Conservation (phyloP, 1,140 invertebrate species). For the Nylanderia fulva region DNA sequence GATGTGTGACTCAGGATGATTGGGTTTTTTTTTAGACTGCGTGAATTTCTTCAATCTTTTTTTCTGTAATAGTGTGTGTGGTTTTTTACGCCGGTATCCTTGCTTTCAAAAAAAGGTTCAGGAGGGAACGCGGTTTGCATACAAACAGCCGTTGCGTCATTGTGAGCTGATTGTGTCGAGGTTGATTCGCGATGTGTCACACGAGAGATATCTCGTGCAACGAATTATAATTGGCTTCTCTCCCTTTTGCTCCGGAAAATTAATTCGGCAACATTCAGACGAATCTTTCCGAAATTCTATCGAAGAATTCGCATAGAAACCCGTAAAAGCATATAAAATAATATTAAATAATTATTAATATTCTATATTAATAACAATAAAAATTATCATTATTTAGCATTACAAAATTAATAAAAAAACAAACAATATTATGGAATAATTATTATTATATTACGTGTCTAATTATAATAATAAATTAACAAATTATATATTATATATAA, state of each 20-base stretch:
- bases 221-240: conserved; percentile 14
- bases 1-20: conserved; percentile 8
- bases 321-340: not conserved
- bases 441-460: too few species aligned
- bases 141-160: conserved; percentile 52
- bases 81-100: conserved; percentile 1
- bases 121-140: conserved; percentile 46
- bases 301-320: not conserved
- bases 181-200: conserved; percentile 15
- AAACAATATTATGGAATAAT: too few species aligned
- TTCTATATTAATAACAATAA: not conserved
- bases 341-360: not conserved
- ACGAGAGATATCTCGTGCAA: conserved; percentile 28
- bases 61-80: not conserved
- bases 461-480: too few species aligned
- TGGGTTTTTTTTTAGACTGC: not conserved
- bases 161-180: conserved; percentile 53
- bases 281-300: not conserved
- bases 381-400: too few species aligned
- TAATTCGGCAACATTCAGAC: conserved; percentile 32
- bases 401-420: too few species aligned
- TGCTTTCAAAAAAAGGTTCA: conserved; percentile 18
- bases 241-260: not conserved
- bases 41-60: not conserved
- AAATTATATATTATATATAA: too few species aligned